Evolutionary conservation across 2,797 vertebrate species (phyloP).

Genomic region (Halcyon badia): DNA sequence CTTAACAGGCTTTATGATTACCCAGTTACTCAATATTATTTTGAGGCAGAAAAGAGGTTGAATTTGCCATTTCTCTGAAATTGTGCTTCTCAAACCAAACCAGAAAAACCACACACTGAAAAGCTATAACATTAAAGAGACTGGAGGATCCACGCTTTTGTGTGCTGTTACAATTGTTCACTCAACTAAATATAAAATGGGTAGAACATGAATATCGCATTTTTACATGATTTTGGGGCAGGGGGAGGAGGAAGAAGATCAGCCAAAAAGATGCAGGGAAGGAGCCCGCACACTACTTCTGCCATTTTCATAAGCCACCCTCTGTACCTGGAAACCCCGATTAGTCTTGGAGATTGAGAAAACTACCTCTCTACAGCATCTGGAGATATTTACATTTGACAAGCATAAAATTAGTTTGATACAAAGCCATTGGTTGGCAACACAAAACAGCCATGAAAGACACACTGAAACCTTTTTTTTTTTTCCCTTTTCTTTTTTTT

Average conservation of each 20-base stretch:
- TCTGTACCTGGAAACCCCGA: neutral
- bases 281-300: neutral
- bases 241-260: fast-evolving
- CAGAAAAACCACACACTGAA: neutral
- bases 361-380: neutral
- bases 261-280: neutral
- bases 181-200: neutral
- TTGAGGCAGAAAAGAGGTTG: neutral
- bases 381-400: neutral
- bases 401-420: neutral
- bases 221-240: neutral
- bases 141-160: neutral
- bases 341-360: neutral
- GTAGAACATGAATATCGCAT: neutral
- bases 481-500: too few species aligned
- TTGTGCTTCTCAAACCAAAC: neutral
- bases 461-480: neutral
- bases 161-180: neutral
- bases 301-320: neutral
- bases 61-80: neutral
- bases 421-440: neutral
- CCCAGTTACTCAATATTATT: neutral
- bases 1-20: neutral
- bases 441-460: neutral
- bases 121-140: neutral